These are phyloP conservation scores for Galleria mellonella DNA, from an alignment of 1,140 invertebrate genomes.

Conservation along the genomic window DNA sequence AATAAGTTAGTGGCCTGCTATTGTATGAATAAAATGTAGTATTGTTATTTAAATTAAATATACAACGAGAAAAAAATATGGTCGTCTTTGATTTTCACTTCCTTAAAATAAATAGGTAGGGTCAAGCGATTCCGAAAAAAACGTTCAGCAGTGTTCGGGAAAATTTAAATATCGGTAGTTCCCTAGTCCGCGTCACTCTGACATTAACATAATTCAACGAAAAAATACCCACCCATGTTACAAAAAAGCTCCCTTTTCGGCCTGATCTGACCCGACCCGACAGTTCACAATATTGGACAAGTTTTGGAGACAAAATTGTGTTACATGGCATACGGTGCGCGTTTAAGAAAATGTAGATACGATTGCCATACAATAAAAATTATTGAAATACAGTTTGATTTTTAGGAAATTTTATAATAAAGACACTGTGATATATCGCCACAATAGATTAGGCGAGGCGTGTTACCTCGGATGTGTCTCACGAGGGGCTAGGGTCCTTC, in stretches of 20 bases:
- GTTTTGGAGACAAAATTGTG: constrained; percentile 25
- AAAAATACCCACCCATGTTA: constrained; percentile 45
- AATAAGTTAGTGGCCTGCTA: too few species aligned
- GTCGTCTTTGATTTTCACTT: constrained; percentile 9
- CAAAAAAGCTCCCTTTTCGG: constrained; percentile 45
- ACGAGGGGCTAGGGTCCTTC: constrained; percentile 54
- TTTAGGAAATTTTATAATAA: too few species aligned
- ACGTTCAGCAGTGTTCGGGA: constrained; percentile 14
- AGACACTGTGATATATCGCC: constrained; percentile 24
- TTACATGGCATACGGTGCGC: constrained; percentile 1
- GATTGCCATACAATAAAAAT: neutral
- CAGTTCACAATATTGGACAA: constrained; percentile 49
- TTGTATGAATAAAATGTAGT: too few species aligned
- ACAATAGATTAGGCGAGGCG: constrained; percentile 34
- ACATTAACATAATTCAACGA: constrained; percentile 67
- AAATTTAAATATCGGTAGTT: constrained; percentile 66
- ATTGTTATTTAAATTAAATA: too few species aligned
- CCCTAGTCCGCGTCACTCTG: constrained; percentile 38
- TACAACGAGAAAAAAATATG: neutral
- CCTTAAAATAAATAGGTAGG: constrained; percentile 8
- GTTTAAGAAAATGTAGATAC: too few species aligned
- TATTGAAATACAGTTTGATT: too few species aligned
- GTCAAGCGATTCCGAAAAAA: constrained; percentile 17
- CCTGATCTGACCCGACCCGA: constrained; percentile 32
- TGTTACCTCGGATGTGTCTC: constrained; percentile 18